phyloP scores from a whole-genome alignment of 2,113 vertebrate genomes.

The Mus spicilegus region DNA sequence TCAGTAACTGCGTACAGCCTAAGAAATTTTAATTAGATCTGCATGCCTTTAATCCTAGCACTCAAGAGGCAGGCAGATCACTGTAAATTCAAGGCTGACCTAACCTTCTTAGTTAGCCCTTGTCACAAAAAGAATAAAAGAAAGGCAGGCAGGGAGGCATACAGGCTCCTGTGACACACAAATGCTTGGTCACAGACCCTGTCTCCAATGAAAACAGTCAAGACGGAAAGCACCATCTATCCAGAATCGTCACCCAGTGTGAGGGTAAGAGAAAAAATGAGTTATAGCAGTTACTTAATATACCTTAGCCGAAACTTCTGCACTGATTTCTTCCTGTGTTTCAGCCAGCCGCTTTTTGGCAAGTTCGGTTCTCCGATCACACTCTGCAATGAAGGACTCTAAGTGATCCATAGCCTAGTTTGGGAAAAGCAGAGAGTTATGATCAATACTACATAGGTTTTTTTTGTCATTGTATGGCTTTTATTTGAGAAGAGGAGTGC shows the following conservation, averaged over 20 bases:
- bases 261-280: background rate
- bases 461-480: background rate
- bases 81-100: background rate
- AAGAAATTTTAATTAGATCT: too few species aligned
- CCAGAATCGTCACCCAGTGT: background rate
- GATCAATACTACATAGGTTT: background rate
- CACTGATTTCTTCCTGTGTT: conserved; percentile 99
- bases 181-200: background rate
- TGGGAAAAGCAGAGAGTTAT: conserved; percentile 57
- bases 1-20: background rate
- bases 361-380: conserved; percentile 97
- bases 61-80: background rate
- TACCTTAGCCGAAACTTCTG: conserved; percentile 98
- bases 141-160: background rate
- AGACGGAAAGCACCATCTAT: too few species aligned
- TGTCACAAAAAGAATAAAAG: background rate
- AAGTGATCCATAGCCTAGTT: conserved; percentile 96
- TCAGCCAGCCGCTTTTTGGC: conserved; percentile 98
- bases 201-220: background rate
- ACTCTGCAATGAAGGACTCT: conserved; percentile 98
- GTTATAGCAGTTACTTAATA: background rate
- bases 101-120: background rate
- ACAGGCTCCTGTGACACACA: background rate
- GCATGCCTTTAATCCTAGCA: background rate
- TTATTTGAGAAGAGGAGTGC: background rate